phyloP scores from a whole-genome alignment of 2,797 vertebrate genomes.

The Peromyscus aztecus region DNA sequence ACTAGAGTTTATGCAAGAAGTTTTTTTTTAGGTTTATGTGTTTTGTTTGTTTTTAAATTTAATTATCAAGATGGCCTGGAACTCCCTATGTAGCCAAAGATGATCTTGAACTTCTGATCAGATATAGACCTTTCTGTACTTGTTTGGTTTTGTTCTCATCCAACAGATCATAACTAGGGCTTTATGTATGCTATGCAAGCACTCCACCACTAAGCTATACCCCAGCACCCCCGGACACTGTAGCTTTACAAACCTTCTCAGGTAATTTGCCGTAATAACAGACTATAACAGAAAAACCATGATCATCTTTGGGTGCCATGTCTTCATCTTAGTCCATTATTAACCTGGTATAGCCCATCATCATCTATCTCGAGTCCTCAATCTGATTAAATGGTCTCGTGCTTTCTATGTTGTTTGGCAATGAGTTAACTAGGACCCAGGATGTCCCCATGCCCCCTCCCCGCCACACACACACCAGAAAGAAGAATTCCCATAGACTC shows the following conservation, averaged over 20 bases:
- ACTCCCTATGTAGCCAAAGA: background rate
- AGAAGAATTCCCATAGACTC: background rate
- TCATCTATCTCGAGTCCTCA: background rate
- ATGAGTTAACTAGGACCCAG: background rate
- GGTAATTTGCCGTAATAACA: background rate
- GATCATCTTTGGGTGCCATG: background rate
- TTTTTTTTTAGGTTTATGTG: background rate
- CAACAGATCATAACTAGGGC: background rate
- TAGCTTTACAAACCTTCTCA: conserved; percentile 24
- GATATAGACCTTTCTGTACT: background rate
- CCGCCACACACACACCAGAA: background rate
- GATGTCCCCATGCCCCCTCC: background rate
- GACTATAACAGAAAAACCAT: background rate
- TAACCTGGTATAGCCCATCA: background rate
- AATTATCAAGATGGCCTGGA: background rate
- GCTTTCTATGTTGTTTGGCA: background rate
- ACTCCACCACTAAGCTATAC: background rate
- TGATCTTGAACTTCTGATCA: background rate
- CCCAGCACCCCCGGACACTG: background rate
- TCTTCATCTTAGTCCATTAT: background rate
- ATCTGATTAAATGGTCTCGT: background rate
- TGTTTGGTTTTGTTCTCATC: background rate
- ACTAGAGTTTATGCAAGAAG: background rate
- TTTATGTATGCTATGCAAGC: background rate
- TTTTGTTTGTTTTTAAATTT: background rate